Base-by-base conservation (phyloP, 2,113 vertebrate species). In the Mystacornis crossleyi region DNA sequence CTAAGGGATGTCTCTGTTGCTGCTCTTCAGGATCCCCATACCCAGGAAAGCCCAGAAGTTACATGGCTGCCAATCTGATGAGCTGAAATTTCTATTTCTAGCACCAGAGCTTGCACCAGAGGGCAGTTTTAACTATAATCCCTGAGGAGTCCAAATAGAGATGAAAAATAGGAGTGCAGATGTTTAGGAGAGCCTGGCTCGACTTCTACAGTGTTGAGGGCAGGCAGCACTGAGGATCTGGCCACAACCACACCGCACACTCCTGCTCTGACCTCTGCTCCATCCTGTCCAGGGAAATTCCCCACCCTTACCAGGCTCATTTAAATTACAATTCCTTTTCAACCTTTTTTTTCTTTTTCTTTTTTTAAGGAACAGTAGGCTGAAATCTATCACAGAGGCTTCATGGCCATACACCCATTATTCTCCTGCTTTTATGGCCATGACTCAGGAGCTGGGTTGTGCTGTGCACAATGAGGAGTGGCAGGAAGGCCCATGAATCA, bases 101-200 rank as follows among this genome's bases (percentile, higher is more conserved):
- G 33, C 18, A 50, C 2, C 78, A 53, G 42, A 40, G 13, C 4
- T 7, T 40, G 18, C 65, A 53, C 16, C 51, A 33, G 47, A 31
- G 51, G 14, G 9, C 3, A n/a, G 6, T 40, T 54, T 69, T 19
- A 53, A 50, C 19, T 38, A 1, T 21, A 19, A 51, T 1, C 10
- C 38, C 55, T 2, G 8, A 81, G 38, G 34, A 33, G 10, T 54
- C 26, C 34, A 55, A 54, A 54, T 0, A 48, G 19, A 57, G 28
- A 42, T 34, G 29, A 7, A 71, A 85, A 62, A 50, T 4, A 43
- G 3, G 5, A 64, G 38, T 26, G 8, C 0, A 0, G 23, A 16
- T 19, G 5, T 36, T 38, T 25, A 45, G 28, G 29, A 47, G 18
- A 62, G 42, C 10, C 38, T 78, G 85, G 20, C 6, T 34, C 15